phyloP scores from a whole-genome alignment of 1,140 invertebrate species.

The Pachyrhynchus sulphureomaculatus region DNA sequence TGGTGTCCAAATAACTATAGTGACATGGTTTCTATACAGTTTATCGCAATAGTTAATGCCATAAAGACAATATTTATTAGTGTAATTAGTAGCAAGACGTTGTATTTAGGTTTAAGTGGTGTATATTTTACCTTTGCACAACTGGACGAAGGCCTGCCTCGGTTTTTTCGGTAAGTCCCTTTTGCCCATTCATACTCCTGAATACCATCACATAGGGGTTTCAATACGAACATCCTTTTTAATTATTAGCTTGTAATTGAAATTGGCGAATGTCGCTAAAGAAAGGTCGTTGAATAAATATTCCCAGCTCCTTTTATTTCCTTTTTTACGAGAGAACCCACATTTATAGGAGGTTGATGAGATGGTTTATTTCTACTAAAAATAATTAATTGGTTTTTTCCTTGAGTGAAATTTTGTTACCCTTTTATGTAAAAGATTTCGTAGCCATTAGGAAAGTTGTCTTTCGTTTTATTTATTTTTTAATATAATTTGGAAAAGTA shows the following conservation, averaged over 20 bases:
- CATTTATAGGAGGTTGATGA: background rate
- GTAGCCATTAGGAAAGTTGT: too few species aligned
- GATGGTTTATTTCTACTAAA: background rate
- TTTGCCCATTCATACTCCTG: background rate
- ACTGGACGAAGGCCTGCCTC: slow-evolving; percentile 8
- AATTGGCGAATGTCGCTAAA: background rate
- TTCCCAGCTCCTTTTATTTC: background rate
- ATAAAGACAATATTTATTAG: slow-evolving; percentile 7
- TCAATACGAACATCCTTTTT: background rate
- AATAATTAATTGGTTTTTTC: background rate
- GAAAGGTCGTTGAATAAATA: background rate
- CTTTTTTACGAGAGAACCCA: background rate
- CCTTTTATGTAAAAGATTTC: too few species aligned
- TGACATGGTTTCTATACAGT: slow-evolving; percentile 16
- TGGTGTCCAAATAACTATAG: slow-evolving; percentile 9
- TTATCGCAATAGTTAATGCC: background rate
- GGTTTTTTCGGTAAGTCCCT: slow-evolving; percentile 22
- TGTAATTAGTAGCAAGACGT: slow-evolving; percentile 18
- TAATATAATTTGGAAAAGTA: too few species aligned
- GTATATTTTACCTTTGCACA: slow-evolving; percentile 23
- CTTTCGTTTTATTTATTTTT: too few species aligned
- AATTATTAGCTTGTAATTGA: background rate
- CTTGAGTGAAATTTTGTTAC: too few species aligned
- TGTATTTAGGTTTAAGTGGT: slow-evolving; percentile 15
- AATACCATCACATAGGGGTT: background rate